phyloP scores from a whole-genome alignment of 2,888 invertebrate species.

The Sinodicranocentrus sp. region DNA sequence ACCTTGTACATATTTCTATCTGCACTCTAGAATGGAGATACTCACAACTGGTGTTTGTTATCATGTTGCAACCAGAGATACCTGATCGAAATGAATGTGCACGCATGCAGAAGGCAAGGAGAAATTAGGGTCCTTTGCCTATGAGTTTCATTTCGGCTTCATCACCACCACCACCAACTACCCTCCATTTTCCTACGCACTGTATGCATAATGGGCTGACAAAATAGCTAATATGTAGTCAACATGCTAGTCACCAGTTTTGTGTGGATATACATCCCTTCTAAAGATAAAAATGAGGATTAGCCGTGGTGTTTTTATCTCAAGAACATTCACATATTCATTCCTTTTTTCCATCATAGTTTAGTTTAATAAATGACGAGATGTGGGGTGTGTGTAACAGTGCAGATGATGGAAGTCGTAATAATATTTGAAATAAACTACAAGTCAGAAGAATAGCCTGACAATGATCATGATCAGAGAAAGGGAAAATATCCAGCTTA shows the following conservation, averaged over 20 bases:
- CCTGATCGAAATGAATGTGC: conserved; percentile 30
- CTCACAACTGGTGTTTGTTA: conserved; percentile 26
- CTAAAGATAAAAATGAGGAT: not conserved
- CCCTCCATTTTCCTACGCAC: not conserved
- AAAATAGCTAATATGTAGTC: conserved; percentile 13
- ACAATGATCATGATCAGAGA: conserved; percentile 12
- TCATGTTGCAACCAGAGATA: conserved; percentile 24
- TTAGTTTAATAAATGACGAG: not conserved
- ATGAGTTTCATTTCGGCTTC: not conserved
- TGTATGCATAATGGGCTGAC: conserved; percentile 8
- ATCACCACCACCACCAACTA: not conserved
- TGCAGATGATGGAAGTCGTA: not conserved
- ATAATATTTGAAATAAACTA: not conserved
- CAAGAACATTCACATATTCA: not conserved
- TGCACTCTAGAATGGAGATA: not conserved
- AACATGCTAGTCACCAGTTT: not conserved
- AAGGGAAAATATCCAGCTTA: conserved; percentile 46
- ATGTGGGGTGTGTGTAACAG: not conserved
- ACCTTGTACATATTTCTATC: not conserved
- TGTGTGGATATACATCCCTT: not conserved
- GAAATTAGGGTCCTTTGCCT: conserved; percentile 32
- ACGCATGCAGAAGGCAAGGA: conserved; percentile 21
- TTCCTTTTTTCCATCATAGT: not conserved
- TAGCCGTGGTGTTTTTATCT: conserved; percentile 8
- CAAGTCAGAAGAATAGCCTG: conserved; percentile 1